These are phyloP conservation scores for Ophion ellenae DNA, from an alignment of 2,888 invertebrate species.

Conservation along the genomic window DNA sequence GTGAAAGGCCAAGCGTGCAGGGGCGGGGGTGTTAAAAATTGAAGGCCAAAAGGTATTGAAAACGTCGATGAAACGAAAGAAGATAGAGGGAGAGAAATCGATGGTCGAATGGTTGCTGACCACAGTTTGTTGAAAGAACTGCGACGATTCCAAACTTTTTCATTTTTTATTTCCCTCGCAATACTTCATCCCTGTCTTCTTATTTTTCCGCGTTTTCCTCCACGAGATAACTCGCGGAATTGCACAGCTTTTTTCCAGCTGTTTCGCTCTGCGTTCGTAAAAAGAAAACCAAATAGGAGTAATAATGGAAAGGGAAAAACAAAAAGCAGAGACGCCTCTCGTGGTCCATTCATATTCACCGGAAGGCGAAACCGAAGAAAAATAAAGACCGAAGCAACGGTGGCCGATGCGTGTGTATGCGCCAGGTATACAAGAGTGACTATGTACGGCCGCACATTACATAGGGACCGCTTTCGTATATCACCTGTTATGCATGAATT, in stretches of 20 bases:
- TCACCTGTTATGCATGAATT: conserved; percentile 7
- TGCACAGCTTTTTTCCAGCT: conserved; percentile 41
- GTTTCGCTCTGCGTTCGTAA: conserved; percentile 30
- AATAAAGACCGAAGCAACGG: conserved; percentile 7
- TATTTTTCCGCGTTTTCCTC: neutral
- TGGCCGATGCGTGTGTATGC: neutral
- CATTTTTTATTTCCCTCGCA: neutral
- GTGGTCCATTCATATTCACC: conserved; percentile 41
- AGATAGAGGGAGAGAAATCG: neutral
- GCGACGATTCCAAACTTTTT: conserved; percentile 19
- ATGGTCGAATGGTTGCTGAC: conserved; percentile 9
- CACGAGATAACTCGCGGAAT: conserved; percentile 24
- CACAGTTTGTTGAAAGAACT: conserved; percentile 29
- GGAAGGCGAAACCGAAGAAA: conserved; percentile 33
- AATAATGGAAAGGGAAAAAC: neutral
- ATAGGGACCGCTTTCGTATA: neutral
- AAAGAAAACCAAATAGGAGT: neutral
- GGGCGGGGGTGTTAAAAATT: conserved; percentile 69
- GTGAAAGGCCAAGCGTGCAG: conserved; percentile 4
- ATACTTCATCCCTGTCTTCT: conserved; percentile 18
- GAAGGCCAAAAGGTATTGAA: conserved; percentile 53
- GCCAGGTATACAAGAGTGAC: neutral
- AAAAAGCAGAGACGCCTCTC: neutral
- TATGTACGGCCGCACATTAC: conserved; percentile 18
- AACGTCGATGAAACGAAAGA: conserved; percentile 18